Percentiles rank a stretch among this genome's conserved stretches.
phyloP scores from a whole-genome alignment of 1,140 invertebrate species.

The Arctopsyche grandis region DNA sequence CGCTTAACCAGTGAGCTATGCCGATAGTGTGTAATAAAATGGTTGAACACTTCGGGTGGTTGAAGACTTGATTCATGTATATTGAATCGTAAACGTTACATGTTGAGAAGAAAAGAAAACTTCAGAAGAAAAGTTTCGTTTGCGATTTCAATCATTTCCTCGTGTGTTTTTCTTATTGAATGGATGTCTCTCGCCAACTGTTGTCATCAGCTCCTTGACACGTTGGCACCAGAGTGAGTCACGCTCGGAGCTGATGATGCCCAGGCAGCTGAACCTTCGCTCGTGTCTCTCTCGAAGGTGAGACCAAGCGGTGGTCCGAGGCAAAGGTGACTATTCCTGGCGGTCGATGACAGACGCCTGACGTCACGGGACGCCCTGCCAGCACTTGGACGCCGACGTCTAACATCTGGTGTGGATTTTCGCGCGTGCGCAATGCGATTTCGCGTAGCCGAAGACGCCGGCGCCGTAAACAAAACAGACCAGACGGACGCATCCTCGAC shows the following conservation, averaged over 20 bases:
- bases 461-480: neutral
- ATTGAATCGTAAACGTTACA: too few relatives aligned
- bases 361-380: constrained; percentile 19
- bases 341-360: neutral
- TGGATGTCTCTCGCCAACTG: neutral
- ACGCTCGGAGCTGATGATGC: neutral
- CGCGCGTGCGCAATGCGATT: neutral
- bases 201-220: neutral
- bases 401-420: neutral
- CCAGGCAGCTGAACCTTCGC: constrained; percentile 1
- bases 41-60: too few relatives aligned
- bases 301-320: neutral
- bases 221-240: neutral
- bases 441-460: neutral
- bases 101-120: too few relatives aligned
- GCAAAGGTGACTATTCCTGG: constrained; percentile 16
- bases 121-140: too few relatives aligned
- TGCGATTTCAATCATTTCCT: neutral
- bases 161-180: neutral
- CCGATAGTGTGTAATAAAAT: too few relatives aligned
- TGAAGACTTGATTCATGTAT: too few relatives aligned
- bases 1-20: too few relatives aligned
- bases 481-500: neutral
- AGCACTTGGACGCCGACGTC: neutral
- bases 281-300: neutral